phyloP scores from a whole-genome alignment of 2,113 vertebrate species.

The Isichthys henryi region DNA sequence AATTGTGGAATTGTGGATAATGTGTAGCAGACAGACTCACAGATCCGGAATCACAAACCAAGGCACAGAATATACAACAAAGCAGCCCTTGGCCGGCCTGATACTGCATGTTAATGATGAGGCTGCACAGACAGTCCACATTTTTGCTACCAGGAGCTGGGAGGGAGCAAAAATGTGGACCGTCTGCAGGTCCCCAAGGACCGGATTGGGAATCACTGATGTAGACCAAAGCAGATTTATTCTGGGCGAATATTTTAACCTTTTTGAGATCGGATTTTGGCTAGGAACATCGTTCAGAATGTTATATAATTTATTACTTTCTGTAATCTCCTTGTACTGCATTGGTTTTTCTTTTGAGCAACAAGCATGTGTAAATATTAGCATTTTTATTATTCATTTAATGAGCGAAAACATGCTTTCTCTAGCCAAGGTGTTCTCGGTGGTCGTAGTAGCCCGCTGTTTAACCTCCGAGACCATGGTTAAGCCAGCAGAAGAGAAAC shows the following conservation, averaged over 20 bases:
- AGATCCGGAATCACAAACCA: not conserved
- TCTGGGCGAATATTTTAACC: not conserved
- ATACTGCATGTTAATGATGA: not conserved
- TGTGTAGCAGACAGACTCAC: not conserved
- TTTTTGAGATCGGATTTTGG: not conserved
- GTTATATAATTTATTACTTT: not conserved
- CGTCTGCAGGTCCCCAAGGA: not conserved
- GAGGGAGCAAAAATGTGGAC: not conserved
- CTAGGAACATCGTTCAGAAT: not conserved
- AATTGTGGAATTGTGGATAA: not conserved
- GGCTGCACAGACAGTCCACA: conserved; percentile 18
- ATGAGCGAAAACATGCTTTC: not conserved
- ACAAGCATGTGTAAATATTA: not conserved
- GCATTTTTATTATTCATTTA: not conserved
- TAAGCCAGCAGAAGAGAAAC: conserved; percentile 55
- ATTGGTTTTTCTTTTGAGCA: not conserved
- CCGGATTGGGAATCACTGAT: not conserved
- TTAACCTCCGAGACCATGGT: conserved; percentile 50
- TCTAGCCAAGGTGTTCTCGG: conserved; percentile 48
- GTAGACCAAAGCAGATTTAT: conserved; percentile 30
- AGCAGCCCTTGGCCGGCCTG: conserved; percentile 31
- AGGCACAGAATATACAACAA: conserved; percentile 25
- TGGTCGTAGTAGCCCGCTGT: conserved; percentile 47
- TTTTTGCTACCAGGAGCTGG: not conserved
- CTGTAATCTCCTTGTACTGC: not conserved